Evolutionary conservation across 2,888 invertebrate genomes (phyloP).

Genomic region (Sussaba pulchella): DNA sequence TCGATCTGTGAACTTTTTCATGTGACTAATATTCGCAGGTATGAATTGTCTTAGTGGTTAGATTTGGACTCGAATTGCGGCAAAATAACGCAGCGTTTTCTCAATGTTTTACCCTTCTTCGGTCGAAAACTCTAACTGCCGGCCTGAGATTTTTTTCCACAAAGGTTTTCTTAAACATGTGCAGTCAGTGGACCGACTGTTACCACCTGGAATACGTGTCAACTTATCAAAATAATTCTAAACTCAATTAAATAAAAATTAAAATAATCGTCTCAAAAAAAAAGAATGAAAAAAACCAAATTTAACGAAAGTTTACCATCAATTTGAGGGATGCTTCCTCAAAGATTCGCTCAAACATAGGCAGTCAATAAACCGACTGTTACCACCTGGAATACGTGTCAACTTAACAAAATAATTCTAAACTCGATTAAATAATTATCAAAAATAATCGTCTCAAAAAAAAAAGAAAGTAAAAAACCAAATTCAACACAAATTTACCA

Average conservation of each 20-base stretch:
- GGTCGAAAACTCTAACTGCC: conserved; percentile 30
- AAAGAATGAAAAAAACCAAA: no score
- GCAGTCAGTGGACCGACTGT: not conserved
- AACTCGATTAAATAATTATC: no score
- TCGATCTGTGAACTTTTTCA: conserved; percentile 8
- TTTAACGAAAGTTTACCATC: no score
- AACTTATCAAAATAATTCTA: no score
- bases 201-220: not conserved
- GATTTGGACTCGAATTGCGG: not conserved
- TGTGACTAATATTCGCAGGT: conserved; percentile 43
- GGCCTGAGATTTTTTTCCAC: conserved; percentile 10
- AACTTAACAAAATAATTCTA: no score
- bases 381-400: not conserved
- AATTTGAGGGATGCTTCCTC: no score
- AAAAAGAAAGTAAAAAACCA: no score
- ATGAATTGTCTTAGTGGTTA: conserved; percentile 22
- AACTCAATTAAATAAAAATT: no score
- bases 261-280: no score
- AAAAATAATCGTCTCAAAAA: no score
- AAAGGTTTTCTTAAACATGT: conserved; percentile 20
- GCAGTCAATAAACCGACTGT: not conserved
- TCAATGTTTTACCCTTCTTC: conserved; percentile 40
- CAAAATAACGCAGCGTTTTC: conserved; percentile 22
- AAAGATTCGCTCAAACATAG: conserved; percentile 12
- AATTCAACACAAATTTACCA: no score